Conservation (phyloP, 2,797 vertebrate genomes). For the Clarias platycephalus region DNA sequence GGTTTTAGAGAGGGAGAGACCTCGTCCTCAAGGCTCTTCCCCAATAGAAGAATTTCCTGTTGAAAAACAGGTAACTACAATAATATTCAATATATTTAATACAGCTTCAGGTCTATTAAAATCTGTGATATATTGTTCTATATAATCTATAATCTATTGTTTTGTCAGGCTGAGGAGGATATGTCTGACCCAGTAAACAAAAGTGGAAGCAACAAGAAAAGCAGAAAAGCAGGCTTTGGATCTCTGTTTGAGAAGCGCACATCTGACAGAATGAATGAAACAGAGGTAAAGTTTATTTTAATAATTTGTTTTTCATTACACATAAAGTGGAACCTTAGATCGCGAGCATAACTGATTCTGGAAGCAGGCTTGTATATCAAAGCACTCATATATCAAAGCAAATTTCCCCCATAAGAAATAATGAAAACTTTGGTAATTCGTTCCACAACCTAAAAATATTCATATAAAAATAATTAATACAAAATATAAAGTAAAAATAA, state of each 20-base stretch:
- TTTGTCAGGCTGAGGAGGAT: conserved; percentile 66
- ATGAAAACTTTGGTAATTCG: too few species aligned
- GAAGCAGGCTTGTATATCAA: too few species aligned
- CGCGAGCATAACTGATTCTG: too few species aligned
- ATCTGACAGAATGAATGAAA: conserved; percentile 78
- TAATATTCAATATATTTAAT: not conserved
- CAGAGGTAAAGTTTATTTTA: conserved; percentile 76
- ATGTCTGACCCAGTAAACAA: conserved; percentile 66
- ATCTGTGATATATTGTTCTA: not conserved
- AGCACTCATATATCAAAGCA: too few species aligned
- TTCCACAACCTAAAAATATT: too few species aligned
- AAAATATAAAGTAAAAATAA: too few species aligned
- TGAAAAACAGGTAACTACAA: conserved; percentile 75
- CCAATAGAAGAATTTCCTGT: conserved; percentile 86
- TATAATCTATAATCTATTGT: conserved; percentile 2
- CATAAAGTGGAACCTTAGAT: not conserved
- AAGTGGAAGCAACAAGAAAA: conserved; percentile 70
- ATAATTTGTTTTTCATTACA: not conserved
- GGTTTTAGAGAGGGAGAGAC: conserved; percentile 82
- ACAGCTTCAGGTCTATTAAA: not conserved
- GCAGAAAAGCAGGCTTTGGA: conserved; percentile 72
- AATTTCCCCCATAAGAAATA: too few species aligned
- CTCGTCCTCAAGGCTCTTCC: conserved; percentile 94
- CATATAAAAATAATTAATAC: too few species aligned
- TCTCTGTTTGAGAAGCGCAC: conserved; percentile 77